These are phyloP conservation scores for Enteromius treurensis DNA, from an alignment of 2,797 vertebrate genomes.

Conservation along the genomic window DNA sequence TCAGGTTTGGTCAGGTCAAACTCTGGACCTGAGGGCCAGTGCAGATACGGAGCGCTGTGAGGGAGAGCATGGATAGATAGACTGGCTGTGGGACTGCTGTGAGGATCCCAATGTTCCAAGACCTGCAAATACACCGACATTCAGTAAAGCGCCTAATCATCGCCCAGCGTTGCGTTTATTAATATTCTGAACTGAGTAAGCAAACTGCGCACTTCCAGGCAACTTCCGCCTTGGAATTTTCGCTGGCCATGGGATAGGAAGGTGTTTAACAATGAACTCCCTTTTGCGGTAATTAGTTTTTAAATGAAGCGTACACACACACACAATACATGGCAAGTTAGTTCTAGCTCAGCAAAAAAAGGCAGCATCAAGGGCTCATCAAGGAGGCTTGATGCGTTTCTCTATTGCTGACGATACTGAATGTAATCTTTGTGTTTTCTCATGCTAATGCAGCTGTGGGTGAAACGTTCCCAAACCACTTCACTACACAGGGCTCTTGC, in stretches of 20 bases:
- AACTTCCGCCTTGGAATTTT: conserved; percentile 13
- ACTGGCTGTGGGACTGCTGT: conserved; percentile 90
- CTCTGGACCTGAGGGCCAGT: conserved; percentile 92
- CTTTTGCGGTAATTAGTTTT: conserved; percentile 24
- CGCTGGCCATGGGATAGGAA: background rate
- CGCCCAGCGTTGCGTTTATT: background rate
- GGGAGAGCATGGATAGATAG: conserved; percentile 86
- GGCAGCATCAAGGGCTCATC: conserved; percentile 20
- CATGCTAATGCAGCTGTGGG: conserved; percentile 31
- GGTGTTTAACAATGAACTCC: conserved; percentile 21
- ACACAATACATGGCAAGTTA: conserved; percentile 23
- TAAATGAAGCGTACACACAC: conserved; percentile 30
- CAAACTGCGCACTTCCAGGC: background rate
- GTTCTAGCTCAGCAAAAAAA: conserved; percentile 35
- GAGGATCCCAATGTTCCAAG: conserved; percentile 93
- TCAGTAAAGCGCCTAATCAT: conserved; percentile 60
- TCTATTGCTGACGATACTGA: conserved; percentile 13
- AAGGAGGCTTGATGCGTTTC: conserved; percentile 3
- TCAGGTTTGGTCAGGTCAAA: conserved; percentile 93
- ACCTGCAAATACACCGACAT: conserved; percentile 86
- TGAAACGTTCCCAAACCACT: background rate
- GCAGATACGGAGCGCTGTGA: conserved; percentile 89
- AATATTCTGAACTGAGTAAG: conserved; percentile 21
- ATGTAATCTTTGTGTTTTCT: conserved; percentile 34
- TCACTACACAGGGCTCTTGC: background rate